phyloP scores from a whole-genome alignment of 2,113 vertebrate genomes.

The Brachypodius melanocephalos region DNA sequence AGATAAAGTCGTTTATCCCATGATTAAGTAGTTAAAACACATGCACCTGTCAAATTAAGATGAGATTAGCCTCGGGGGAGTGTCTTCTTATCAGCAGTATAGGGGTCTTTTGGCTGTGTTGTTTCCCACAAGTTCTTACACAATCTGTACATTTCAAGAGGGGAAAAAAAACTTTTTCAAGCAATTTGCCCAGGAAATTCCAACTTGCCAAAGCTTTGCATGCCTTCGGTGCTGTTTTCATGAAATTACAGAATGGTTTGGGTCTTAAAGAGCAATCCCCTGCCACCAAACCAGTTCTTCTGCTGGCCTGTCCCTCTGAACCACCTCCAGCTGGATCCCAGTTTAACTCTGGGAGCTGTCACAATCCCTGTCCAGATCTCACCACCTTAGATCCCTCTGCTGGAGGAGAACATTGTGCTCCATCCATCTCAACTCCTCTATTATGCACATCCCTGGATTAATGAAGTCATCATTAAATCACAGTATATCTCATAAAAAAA shows the following conservation, averaged over 20 bases:
- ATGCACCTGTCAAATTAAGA: not conserved
- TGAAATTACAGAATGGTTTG: not conserved
- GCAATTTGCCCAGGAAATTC: not conserved
- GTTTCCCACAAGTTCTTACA: not conserved
- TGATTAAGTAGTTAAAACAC: not conserved
- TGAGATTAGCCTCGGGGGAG: not conserved
- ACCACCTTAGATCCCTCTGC: fast-evolving
- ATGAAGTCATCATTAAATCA: not conserved
- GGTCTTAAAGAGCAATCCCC: not conserved
- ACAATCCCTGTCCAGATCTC: not conserved
- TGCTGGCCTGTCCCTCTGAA: fast-evolving
- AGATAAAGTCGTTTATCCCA: not conserved
- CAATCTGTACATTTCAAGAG: not conserved
- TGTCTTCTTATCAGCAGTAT: not conserved
- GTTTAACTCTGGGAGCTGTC: not conserved
- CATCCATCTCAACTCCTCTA: not conserved
- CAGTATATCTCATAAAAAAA: not conserved
- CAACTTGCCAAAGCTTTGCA: not conserved
- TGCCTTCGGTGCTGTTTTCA: not conserved
- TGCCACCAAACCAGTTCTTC: not conserved
- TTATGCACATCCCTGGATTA: not conserved
- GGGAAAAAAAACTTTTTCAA: fast-evolving
- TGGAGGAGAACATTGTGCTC: not conserved
- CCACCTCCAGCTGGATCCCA: not conserved
- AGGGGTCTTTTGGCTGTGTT: fast-evolving